These are phyloP conservation scores for Rhinogobio ventralis DNA, from an alignment of 2,797 vertebrate genomes.

Conservation along the genomic window DNA sequence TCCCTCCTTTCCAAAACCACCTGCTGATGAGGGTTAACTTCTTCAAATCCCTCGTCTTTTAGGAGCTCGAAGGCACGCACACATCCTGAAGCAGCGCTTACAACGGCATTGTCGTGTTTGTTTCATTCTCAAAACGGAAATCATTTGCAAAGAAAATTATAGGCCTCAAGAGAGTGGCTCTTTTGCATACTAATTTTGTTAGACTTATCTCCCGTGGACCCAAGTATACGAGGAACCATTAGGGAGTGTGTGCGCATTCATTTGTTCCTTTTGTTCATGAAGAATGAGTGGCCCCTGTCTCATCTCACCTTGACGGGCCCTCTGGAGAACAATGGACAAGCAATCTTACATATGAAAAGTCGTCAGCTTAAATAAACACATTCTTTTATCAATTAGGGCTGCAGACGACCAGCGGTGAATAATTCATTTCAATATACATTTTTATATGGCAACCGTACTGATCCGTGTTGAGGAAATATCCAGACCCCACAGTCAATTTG, in stretches of 20 bases:
- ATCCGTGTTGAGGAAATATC: constrained; percentile 41
- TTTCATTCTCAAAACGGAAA: constrained; percentile 95
- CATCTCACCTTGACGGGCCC: constrained; percentile 61
- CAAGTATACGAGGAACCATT: constrained; percentile 88
- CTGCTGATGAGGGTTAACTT: constrained; percentile 93
- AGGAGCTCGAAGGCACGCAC: constrained; percentile 76
- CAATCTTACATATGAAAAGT: constrained; percentile 28
- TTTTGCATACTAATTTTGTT: constrained; percentile 99
- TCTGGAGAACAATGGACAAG: constrained; percentile 31
- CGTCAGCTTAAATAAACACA: constrained; percentile 40
- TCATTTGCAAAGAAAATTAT: constrained; percentile 96
- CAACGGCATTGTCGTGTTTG: constrained; percentile 89
- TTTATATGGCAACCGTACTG: constrained; percentile 41
- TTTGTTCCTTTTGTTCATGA: constrained; percentile 74
- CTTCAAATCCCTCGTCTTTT: constrained; percentile 88
- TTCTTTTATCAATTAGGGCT: constrained; percentile 49
- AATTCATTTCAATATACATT: constrained; percentile 45
- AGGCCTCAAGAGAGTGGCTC: constrained; percentile 92
- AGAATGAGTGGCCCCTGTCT: constrained; percentile 67
- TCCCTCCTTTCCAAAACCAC: constrained; percentile 81
- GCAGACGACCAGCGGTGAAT: constrained; percentile 33
- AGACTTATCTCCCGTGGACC: constrained; percentile 96
- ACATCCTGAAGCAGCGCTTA: constrained; percentile 64
- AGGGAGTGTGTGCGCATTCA: constrained; percentile 84
- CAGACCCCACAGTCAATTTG: constrained; percentile 51